phyloP scores from a whole-genome alignment of 2,888 invertebrate species.

The Blastobasis lacticolella region DNA sequence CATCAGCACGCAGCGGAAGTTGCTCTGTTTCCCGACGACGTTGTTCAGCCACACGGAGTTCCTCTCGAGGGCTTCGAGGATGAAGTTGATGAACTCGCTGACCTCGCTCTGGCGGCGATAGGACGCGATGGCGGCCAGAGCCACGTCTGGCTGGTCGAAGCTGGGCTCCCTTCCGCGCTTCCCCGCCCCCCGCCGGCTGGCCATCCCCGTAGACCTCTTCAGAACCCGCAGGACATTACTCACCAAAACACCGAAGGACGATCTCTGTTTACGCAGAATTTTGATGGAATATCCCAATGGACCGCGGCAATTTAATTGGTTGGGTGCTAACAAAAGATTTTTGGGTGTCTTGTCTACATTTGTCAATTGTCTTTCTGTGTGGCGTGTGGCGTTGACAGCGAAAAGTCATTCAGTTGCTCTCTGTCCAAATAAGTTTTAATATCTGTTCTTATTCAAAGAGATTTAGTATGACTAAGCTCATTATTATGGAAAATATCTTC shows the following conservation, averaged over 20 bases:
- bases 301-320: too few relatives aligned
- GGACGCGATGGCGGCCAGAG: constrained; percentile 52
- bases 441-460: too few relatives aligned
- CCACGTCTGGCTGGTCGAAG: constrained; percentile 39
- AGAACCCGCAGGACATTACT: too few relatives aligned
- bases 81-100: constrained; percentile 48
- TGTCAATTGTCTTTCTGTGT: too few relatives aligned
- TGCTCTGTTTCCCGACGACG: constrained; percentile 40
- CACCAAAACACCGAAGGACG: constrained; percentile 22
- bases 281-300: constrained; percentile 21
- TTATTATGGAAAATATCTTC: too few relatives aligned
- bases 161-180: constrained; percentile 28
- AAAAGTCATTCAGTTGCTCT: too few relatives aligned
- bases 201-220: constrained; percentile 17
- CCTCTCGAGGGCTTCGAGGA: constrained; percentile 47
- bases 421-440: too few relatives aligned
- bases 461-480: too few relatives aligned
- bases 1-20: constrained; percentile 55
- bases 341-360: too few relatives aligned
- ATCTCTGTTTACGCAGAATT: constrained; percentile 42
- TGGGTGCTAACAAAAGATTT: too few relatives aligned
- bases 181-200: constrained; percentile 28
- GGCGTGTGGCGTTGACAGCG: too few relatives aligned
- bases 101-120: constrained; percentile 57
- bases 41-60: constrained; percentile 55